A percentile compares a stretch with the other conserved stretches of the same genome.
phyloP scores from a whole-genome alignment of 2,888 invertebrate genomes.

The Machimus rusticus region DNA sequence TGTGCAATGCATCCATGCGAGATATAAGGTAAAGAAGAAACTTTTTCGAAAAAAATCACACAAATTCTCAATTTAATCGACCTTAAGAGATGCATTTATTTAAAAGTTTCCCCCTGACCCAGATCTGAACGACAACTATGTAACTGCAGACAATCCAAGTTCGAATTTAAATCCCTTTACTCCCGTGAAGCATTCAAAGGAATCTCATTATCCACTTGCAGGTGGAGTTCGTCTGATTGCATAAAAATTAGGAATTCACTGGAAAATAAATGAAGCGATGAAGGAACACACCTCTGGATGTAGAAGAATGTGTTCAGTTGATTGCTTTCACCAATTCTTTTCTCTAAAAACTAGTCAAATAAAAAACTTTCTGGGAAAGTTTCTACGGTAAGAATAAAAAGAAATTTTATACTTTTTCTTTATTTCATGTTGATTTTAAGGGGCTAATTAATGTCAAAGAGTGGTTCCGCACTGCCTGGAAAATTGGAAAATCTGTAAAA shows the following conservation, averaged over 20 bases:
- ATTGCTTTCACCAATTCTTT: not conserved
- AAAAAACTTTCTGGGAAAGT: not conserved
- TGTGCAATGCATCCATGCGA: not conserved
- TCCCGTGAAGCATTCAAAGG: not conserved
- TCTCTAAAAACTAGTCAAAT: not conserved
- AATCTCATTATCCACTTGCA: not conserved
- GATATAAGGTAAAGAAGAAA: not conserved
- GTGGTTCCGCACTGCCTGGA: not conserved
- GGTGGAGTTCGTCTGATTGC: not conserved
- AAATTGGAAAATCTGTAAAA: not conserved
- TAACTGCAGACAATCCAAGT: not conserved
- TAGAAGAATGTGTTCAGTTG: not conserved
- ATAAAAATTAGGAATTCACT: not conserved
- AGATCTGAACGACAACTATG: not conserved
- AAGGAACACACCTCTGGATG: not conserved
- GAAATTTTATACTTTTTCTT: not conserved
- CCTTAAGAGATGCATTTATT: not conserved
- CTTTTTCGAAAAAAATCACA: not conserved
- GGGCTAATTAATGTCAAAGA: not conserved
- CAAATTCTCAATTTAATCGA: not conserved
- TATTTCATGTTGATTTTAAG: not conserved
- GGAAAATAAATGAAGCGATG: not conserved
- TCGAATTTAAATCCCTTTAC: not conserved
- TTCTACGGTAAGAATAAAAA: not conserved
- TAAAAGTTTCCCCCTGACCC: not conserved